Conservation (phyloP, 2,888 invertebrate species). For the Melolontha melolontha region DNA sequence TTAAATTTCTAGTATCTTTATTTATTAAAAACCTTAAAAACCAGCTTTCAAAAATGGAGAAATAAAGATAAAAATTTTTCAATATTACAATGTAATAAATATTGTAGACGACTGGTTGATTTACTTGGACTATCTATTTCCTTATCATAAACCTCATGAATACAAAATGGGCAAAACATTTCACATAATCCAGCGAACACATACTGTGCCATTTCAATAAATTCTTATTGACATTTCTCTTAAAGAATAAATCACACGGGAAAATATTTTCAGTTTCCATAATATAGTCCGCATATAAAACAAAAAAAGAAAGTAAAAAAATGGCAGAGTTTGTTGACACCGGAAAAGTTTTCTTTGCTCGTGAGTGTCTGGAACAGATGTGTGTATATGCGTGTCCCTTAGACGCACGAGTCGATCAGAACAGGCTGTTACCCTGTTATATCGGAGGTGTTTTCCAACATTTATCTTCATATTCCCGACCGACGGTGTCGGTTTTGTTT, state of each 20-base stretch:
- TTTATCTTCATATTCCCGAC: constrained; percentile 19
- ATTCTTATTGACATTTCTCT: constrained; percentile 6
- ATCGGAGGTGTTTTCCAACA: constrained; percentile 23
- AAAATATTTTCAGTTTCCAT: constrained; percentile 1
- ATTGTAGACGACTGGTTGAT: too few species aligned
- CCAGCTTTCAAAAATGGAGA: too few species aligned
- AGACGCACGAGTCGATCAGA: constrained; percentile 6
- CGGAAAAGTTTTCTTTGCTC: constrained; percentile 8
- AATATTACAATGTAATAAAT: too few species aligned
- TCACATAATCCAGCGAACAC: neutral
- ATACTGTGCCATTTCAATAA: constrained; percentile 3
- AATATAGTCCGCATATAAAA: neutral
- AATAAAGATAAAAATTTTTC: too few species aligned
- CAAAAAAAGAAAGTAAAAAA: constrained; percentile 1
- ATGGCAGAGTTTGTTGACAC: constrained; percentile 10
- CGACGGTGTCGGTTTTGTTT: neutral
- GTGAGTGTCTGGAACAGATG: constrained; percentile 1
- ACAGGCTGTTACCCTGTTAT: constrained; percentile 8
- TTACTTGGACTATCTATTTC: neutral
- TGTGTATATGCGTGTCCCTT: constrained; percentile 9
- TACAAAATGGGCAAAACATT: constrained; percentile 7
- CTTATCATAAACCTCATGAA: constrained; percentile 2
- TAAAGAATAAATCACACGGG: constrained; percentile 10
- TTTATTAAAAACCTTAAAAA: too few species aligned
- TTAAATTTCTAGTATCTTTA: too few species aligned